Base-by-base conservation (phyloP, 2,888 invertebrate species). In the Barypeithes pellucidus region DNA sequence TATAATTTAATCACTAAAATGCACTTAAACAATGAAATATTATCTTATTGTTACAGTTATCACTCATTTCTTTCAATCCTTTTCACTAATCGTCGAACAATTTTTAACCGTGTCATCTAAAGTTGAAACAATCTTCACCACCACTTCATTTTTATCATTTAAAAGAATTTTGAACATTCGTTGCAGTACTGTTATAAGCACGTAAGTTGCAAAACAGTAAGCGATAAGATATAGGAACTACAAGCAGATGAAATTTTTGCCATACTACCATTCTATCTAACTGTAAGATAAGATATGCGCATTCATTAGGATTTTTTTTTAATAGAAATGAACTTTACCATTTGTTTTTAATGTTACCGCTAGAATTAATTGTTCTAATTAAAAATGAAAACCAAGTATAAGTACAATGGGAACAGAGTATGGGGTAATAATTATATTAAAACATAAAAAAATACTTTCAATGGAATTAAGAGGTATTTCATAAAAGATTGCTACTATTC, bases 261-360 rank as follows among this genome's bases (percentile, higher is more conserved):
- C 54, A 61, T 73, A 45, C 60, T 60, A 43, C 66, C 43, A 45
- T 65, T 66, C 60, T 70, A 59, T 60, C 20, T 74, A 74, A 74
- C 74, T 70, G 74, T 74, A 68, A 54, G 73, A 73, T 73, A 73
- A 73, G 67, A 70, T 74, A 74, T 74, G 74, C 74, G 74, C 74
- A 74, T 74, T 67, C 16, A 60, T 73, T 69, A 68, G 29, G 54
- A 57, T 57, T 67, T 72, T 72, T n/a, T 72, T 72, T 29, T 29
- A 47, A 43, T 22, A 67, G 67, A 62, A 67, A 72, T 72, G 72
- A 72, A 72, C 67, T 72, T 72, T 62, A 72, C 43, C 66, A 72
- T 62, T 63, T 45, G 8, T 43, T 41, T 41, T 61, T 16, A 41
- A 41, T 61, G 16, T 43, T 11, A 24, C 20, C 43, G 20, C 11